These are phyloP conservation scores for Pungitius pungitius DNA, from an alignment of 2,113 vertebrate genomes.

Conservation along the genomic window DNA sequence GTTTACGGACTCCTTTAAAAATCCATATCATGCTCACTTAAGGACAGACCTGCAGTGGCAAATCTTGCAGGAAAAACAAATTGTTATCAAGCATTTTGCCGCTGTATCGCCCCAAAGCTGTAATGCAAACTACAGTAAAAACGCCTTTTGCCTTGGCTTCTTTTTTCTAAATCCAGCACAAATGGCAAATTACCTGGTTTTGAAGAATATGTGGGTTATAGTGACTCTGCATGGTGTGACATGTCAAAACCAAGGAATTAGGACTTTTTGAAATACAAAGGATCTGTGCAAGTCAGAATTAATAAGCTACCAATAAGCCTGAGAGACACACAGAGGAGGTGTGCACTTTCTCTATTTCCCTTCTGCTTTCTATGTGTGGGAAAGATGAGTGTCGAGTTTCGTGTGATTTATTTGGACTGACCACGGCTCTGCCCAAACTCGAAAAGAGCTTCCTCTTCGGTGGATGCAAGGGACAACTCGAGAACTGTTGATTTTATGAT, in stretches of 20 bases:
- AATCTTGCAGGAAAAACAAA: background rate
- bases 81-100: background rate
- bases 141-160: conserved; percentile 2
- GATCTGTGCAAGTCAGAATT: conserved; percentile 15
- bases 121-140: conserved; percentile 15
- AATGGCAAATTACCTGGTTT: conserved; percentile 36
- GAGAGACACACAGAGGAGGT: background rate
- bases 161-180: conserved; percentile 17
- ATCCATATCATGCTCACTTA: conserved; percentile 9
- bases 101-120: conserved; percentile 22
- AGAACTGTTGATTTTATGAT: too few species aligned
- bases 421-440: too few species aligned
- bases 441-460: too few species aligned
- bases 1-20: conserved; percentile 40
- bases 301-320: conserved; percentile 6
- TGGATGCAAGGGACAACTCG: too few species aligned
- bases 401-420: too few species aligned
- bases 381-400: too few species aligned
- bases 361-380: background rate
- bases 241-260: conserved; percentile 25
- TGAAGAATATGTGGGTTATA: conserved; percentile 18
- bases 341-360: background rate
- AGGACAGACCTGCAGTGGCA: background rate
- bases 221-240: conserved; percentile 17
- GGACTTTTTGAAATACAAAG: background rate